phyloP scores from a whole-genome alignment of 1,140 invertebrate species.

The Heterodera schachtii region DNA sequence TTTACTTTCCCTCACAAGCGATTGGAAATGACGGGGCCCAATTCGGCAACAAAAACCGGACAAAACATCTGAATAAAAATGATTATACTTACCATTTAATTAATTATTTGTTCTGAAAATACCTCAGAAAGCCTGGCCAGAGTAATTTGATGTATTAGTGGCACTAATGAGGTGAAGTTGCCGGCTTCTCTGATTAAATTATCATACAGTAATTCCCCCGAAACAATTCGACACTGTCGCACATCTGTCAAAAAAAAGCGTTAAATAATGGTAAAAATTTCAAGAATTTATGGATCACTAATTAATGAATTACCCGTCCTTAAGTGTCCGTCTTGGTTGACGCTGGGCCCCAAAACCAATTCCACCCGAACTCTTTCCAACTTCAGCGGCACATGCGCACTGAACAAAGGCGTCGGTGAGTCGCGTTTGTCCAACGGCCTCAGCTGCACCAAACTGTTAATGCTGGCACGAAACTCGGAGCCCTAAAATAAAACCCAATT shows the following conservation, averaged over 20 bases:
- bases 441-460: slow-evolving; percentile 50
- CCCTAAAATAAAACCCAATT: slow-evolving; percentile 43
- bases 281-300: neutral
- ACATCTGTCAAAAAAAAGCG: slow-evolving; percentile 45
- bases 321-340: slow-evolving; percentile 31
- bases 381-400: slow-evolving; percentile 58
- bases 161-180: slow-evolving; percentile 22
- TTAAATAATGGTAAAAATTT: neutral
- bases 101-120: too few relatives aligned
- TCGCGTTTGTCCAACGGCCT: slow-evolving; percentile 48
- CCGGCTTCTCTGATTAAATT: slow-evolving; percentile 1
- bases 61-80: slow-evolving; percentile 55
- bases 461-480: slow-evolving; percentile 51
- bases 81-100: slow-evolving; percentile 30
- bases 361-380: slow-evolving; percentile 55
- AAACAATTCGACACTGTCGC: slow-evolving; percentile 50
- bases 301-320: slow-evolving; percentile 19
- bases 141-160: slow-evolving; percentile 18
- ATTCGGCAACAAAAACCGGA: slow-evolving; percentile 58
- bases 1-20: slow-evolving; percentile 33
- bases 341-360: slow-evolving; percentile 17
- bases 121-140: slow-evolving; percentile 24
- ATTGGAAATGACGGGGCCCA: slow-evolving; percentile 62
- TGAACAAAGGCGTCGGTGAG: slow-evolving; percentile 6
- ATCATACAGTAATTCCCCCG: slow-evolving; percentile 52